A percentile compares a stretch with the other conserved stretches of the same genome.
These are phyloP conservation scores for Drosophila saltans DNA, from an alignment of 1,140 invertebrate species.

Conservation along the genomic window DNA sequence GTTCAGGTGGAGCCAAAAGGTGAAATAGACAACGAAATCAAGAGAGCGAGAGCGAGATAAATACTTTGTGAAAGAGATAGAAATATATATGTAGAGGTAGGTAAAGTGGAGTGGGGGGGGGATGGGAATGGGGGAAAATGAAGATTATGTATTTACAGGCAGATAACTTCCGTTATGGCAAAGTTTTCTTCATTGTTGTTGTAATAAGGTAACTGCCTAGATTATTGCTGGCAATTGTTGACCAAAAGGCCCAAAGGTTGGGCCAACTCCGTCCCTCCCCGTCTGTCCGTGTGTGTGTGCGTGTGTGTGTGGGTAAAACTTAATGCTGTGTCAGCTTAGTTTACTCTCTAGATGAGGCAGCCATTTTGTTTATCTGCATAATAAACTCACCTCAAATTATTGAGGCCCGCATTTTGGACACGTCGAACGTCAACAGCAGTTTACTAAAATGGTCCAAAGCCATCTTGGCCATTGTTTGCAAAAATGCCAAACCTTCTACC, in stretches of 20 bases:
- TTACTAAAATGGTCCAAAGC: conserved; percentile 27
- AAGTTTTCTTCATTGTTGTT: conserved; percentile 62
- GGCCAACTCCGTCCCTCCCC: too few species aligned
- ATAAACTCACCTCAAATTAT: conserved; percentile 78
- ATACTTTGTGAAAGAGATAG: neutral
- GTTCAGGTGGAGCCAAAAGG: conserved; percentile 29
- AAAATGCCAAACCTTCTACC: neutral
- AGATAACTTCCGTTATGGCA: conserved; percentile 77
- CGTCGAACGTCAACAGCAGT: conserved; percentile 55
- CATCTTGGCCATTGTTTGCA: conserved; percentile 7
- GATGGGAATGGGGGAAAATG: conserved; percentile 8
- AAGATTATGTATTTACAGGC: conserved; percentile 80
- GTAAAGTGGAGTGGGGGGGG: neutral
- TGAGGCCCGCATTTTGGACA: conserved; percentile 75
- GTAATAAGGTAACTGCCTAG: conserved; percentile 78
- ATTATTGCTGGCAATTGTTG: conserved; percentile 78
- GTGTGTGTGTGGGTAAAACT: conserved; percentile 50
- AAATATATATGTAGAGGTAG: neutral
- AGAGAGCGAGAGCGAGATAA: neutral
- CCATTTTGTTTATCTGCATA: conserved; percentile 80
- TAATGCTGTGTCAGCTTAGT: conserved; percentile 65
- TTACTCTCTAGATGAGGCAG: conserved; percentile 46
- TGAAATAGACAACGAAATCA: conserved; percentile 20
- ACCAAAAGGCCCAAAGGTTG: conserved; percentile 49
- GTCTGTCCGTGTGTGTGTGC: conserved; percentile 10